Evolutionary conservation across 2,888 invertebrate genomes (phyloP).

Genomic region (Ceratothoa steindachneri): DNA sequence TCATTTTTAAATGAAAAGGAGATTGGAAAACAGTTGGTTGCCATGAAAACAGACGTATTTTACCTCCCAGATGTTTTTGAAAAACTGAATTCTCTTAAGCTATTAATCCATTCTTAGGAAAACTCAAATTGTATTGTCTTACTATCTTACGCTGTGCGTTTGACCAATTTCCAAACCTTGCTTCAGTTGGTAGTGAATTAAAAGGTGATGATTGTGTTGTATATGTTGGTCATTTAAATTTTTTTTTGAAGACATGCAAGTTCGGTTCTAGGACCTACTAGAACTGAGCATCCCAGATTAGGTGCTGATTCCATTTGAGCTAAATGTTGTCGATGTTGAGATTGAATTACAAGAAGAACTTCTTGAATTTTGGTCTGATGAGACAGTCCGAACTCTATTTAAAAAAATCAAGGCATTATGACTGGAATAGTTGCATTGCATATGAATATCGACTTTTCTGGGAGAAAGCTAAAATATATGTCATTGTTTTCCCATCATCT

Average conservation of each 20-base stretch:
- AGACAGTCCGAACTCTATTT: neutral
- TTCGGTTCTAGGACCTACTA: neutral
- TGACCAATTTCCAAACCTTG: neutral
- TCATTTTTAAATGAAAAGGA: neutral
- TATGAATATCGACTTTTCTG: neutral
- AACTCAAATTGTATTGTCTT: neutral
- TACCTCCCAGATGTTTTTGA: slow-evolving; percentile 2
- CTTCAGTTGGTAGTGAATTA: no score
- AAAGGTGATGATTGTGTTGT: neutral
- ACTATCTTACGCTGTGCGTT: neutral
- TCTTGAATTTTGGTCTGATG: neutral
- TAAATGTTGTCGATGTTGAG: no score
- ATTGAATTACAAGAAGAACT: no score
- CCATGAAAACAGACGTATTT: slow-evolving; percentile 1
- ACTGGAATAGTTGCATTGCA: neutral
- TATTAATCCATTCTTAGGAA: neutral
- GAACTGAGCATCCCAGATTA: no score
- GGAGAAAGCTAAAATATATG: no score
- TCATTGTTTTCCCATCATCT: neutral
- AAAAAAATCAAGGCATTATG: neutral
- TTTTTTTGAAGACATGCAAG: neutral
- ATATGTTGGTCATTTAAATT: neutral
- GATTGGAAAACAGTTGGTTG: slow-evolving; percentile 5
- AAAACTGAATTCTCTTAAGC: neutral
- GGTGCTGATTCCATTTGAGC: no score